These are phyloP conservation scores for Sinonovacula constricta DNA, from an alignment of 1,140 invertebrate species.

Conservation along the genomic window DNA sequence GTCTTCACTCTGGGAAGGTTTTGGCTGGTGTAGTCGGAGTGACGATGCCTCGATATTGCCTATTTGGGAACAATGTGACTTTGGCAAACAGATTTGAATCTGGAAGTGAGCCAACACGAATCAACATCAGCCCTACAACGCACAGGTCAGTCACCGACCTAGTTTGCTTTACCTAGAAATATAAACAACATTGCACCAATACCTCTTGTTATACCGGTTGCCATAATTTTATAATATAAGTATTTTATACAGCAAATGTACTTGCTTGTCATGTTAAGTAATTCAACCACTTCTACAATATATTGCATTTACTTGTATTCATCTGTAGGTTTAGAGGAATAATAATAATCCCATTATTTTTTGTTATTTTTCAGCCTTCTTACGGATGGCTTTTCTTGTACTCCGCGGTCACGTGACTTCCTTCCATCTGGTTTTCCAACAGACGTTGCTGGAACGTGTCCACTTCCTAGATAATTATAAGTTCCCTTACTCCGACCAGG, in stretches of 20 bases:
- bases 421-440: conserved; percentile 92
- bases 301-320: neutral
- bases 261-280: neutral
- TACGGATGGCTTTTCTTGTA: conserved; percentile 87
- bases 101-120: conserved; percentile 91
- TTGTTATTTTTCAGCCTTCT: conserved; percentile 83
- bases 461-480: conserved; percentile 91
- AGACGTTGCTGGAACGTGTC: conserved; percentile 87
- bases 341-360: neutral
- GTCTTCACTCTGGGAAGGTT: conserved; percentile 84
- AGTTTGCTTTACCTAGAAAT: neutral
- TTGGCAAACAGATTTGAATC: conserved; percentile 97
- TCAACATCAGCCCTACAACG: conserved; percentile 95
- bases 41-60: conserved; percentile 77
- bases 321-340: neutral
- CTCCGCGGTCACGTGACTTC: conserved; percentile 86
- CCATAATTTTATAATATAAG: neutral
- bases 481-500: conserved; percentile 83
- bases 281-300: neutral
- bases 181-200: neutral
- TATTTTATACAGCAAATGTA: neutral
- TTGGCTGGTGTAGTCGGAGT: conserved; percentile 76
- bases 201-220: neutral
- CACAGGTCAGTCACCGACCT: conserved; percentile 83
- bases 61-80: conserved; percentile 87